Evolutionary conservation across 37 sponge, comb jelly and placozoan genomes (phyloP).

Genomic region (Aplysina aerophoba): DNA sequence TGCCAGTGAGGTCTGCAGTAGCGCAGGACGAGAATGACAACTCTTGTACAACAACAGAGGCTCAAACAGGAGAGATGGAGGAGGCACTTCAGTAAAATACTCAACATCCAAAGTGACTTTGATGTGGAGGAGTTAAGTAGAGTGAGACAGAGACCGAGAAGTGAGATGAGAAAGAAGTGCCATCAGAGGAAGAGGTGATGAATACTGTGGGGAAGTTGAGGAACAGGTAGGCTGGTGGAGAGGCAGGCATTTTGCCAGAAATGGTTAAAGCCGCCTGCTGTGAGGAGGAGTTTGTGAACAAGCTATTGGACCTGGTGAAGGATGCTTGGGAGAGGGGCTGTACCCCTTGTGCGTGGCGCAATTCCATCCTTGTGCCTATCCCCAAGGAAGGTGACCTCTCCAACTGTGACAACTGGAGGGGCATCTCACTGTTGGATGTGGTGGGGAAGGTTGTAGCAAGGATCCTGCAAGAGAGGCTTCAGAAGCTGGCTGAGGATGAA

Average conservation of each 20-base stretch:
- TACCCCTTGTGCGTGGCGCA: neutral
- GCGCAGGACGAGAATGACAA: neutral
- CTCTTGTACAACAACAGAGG: neutral
- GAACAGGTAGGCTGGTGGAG: conserved; percentile 19
- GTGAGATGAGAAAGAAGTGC: conserved; percentile 20
- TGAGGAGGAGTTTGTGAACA: neutral
- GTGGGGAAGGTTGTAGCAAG: conserved; percentile 33
- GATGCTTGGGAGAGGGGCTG: no score
- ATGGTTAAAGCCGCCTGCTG: conserved; percentile 9
- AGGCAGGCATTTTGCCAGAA: conserved; percentile 23
- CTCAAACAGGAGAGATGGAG: conserved; percentile 21
- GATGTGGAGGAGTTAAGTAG: neutral
- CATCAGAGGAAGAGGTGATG: conserved; percentile 17
- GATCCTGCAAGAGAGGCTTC: conserved; percentile 25
- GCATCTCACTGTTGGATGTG: conserved; percentile 26
- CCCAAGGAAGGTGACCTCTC: conserved; percentile 28
- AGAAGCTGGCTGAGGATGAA: conserved; percentile 35
- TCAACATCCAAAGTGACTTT: conserved; percentile 19
- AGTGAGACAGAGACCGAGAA: conserved; percentile 16
- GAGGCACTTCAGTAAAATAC: conserved; percentile 18
- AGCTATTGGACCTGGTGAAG: conserved; percentile 23
- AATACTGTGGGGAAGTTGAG: conserved; percentile 10
- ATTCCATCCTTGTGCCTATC: conserved; percentile 14
- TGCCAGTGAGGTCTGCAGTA: neutral
- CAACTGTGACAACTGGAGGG: conserved; percentile 34